Conservation (phyloP, 2,113 vertebrate species). For the Ctenomys sociabilis region DNA sequence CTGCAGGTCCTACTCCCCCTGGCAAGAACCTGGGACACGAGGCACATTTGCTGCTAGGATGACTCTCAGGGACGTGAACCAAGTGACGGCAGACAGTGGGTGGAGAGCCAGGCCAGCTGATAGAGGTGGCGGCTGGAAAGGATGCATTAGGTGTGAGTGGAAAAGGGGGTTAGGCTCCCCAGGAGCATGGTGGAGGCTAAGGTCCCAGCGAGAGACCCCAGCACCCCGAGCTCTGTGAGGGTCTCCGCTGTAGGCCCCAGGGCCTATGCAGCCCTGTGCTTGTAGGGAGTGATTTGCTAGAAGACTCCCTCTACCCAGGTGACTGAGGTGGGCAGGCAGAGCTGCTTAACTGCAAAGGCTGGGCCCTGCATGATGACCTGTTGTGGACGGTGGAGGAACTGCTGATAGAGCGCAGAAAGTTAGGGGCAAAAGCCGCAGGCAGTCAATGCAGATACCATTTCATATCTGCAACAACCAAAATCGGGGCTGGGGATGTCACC, state of each 20-base stretch:
- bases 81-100: not conserved
- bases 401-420: not conserved
- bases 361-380: not conserved
- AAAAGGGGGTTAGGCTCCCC: not conserved
- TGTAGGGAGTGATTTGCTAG: not conserved
- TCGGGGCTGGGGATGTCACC: not conserved
- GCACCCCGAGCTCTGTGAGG: not conserved
- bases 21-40: not conserved
- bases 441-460: no score
- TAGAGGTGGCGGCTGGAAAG: not conserved
- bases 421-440: not conserved
- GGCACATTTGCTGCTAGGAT: not conserved
- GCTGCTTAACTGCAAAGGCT: not conserved
- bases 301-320: not conserved
- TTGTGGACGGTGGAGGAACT: not conserved
- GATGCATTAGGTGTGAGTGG: not conserved
- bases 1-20: not conserved
- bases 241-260: not conserved
- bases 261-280: not conserved
- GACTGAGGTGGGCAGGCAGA: not conserved
- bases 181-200: not conserved
- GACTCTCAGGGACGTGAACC: not conserved
- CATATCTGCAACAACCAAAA: not conserved
- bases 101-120: not conserved
- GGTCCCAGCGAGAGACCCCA: not conserved